Conservation (phyloP, 2,888 invertebrate species). For the Zaprionus bogoriensis region DNA sequence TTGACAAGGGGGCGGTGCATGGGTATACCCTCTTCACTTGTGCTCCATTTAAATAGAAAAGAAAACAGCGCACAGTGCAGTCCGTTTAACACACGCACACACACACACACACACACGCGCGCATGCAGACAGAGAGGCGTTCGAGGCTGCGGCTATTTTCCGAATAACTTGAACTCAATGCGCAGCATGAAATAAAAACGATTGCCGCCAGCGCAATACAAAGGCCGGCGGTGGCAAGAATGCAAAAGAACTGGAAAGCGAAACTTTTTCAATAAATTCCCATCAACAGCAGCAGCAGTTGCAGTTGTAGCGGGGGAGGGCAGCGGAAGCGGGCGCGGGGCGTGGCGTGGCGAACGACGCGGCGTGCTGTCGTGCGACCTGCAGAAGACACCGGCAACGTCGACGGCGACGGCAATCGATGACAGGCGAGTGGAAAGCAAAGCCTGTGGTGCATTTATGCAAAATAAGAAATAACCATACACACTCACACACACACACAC, state of each 20-base stretch:
- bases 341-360: too few relatives aligned
- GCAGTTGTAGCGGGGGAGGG: too few relatives aligned
- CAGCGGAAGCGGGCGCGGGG: slow-evolving; percentile 3
- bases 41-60: slow-evolving; percentile 79
- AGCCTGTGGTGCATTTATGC: slow-evolving; percentile 78
- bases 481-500: slow-evolving; percentile 21
- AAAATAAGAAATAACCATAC: slow-evolving; percentile 74
- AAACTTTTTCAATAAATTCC: slow-evolving; percentile 78
- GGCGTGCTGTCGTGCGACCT: slow-evolving; percentile 17
- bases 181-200: slow-evolving; percentile 71
- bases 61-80: slow-evolving; percentile 43
- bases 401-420: slow-evolving; percentile 67
- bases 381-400: slow-evolving; percentile 62
- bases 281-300: slow-evolving; percentile 61
- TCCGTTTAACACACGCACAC: slow-evolving; percentile 20
- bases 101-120: not conserved
- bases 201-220: slow-evolving; percentile 62
- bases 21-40: slow-evolving; percentile 74
- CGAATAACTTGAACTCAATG: slow-evolving; percentile 79
- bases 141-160: slow-evolving; percentile 70
- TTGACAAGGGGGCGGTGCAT: slow-evolving; percentile 37
- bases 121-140: slow-evolving; percentile 24
- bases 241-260: slow-evolving; percentile 63
- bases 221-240: slow-evolving; percentile 57
- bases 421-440: slow-evolving; percentile 71